Evolutionary conservation across 2,113 vertebrate genomes (phyloP).

Genomic region (Corydoras sp.): DNA sequence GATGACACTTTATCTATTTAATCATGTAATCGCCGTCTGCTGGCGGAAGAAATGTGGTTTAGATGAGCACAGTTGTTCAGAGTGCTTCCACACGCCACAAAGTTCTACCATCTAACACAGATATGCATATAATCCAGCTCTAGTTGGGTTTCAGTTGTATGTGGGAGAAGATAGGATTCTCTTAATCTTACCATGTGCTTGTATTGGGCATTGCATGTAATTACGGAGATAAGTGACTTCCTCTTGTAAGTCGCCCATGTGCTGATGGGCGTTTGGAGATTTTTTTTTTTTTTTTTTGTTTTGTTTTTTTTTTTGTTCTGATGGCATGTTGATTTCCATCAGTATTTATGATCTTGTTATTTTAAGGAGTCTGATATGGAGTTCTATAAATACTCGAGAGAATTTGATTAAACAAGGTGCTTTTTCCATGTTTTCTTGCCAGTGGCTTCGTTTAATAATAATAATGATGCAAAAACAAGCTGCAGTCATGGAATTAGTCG

Average conservation of each 20-base stretch:
- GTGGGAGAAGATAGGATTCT: conserved; percentile 2
- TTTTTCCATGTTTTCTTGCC: conserved; percentile 11
- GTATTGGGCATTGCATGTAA: too few relatives aligned
- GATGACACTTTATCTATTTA: conserved; percentile 20
- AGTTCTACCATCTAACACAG: too few relatives aligned
- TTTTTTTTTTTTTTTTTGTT: too few relatives aligned
- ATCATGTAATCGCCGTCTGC: conserved; percentile 7
- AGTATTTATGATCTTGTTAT: not conserved
- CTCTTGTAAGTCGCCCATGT: not conserved
- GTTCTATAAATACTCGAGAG: not conserved
- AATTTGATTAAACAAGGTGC: conserved; percentile 17
- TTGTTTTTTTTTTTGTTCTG: not conserved
- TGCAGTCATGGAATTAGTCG: conserved; percentile 36
- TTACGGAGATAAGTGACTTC: too few relatives aligned
- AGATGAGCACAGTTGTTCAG: not conserved
- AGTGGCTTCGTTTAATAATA: conserved; percentile 10
- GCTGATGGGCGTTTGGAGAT: not conserved
- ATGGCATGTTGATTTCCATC: not conserved
- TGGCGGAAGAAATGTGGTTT: conserved; percentile 5
- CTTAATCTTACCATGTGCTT: too few relatives aligned
- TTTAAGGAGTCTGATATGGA: not conserved
- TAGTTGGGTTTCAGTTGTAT: conserved; percentile 32
- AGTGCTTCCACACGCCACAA: conserved; percentile 13
- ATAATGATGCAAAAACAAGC: conserved; percentile 34
- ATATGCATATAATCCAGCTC: not conserved